Evolutionary conservation across 2,113 vertebrate genomes (phyloP), one percentile per base, ranked within the genome.

Genomic region (Nerophis lumbriciformis): DNA sequence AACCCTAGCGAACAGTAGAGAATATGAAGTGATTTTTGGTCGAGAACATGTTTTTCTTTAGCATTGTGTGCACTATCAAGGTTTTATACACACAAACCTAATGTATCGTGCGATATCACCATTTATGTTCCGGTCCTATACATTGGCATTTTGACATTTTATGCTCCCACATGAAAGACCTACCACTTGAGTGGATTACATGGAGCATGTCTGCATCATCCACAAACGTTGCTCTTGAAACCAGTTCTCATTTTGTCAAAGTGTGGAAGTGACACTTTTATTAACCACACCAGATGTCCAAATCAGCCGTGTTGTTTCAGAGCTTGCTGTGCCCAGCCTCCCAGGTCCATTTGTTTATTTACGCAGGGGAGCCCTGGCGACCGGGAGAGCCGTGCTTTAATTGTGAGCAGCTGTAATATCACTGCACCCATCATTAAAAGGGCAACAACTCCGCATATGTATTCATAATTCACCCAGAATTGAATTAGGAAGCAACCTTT

Each of bases 351-450:
- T 66, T 80, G 69, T 90, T 89, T 88, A 89, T 85, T 90, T 89
- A 87, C 71, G 49, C 74, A 85, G 88, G 78, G 88, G 79, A 81
- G 51, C 82, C 65, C 68, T 69, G 80, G 78, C 66, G 68, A 73
- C 75, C 59, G 70, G 73, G 65, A 77, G 71, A 80, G 81, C 58
- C 39, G 82, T 57, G 79, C 73, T 63, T 84, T 85, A 91, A 89
- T 73, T 89, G 87, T 87, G 80, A 89, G 78, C 85, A 91, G 89
- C 88, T 88, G 83, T 88, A 88, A 88, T 81, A 87, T 74, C 78
- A 78, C 77, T 81, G 73, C 49, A 53, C 72, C 28, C 79, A 67
- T 81, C 80, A 88, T 81, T 87, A 87, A 74, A 75, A 79, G 78
- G 82, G 83, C 56, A 72, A 87, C 78, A 70, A 78, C 79, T 71